Evolutionary conservation across 2,113 vertebrate genomes (phyloP).

Genomic region (Archilochus colubris): DNA sequence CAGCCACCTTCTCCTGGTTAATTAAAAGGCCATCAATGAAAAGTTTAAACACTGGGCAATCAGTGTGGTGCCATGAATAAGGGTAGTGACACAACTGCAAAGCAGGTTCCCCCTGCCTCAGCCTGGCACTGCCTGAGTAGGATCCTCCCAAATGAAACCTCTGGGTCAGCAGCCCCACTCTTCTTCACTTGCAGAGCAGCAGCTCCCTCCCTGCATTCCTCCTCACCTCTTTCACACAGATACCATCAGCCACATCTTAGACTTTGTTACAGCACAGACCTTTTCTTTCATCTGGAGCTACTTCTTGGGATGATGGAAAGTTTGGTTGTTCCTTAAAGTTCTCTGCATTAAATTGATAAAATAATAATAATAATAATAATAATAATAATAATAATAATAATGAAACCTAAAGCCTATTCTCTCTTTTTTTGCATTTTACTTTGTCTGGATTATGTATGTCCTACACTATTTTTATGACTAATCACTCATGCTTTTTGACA

Average conservation of each 20-base stretch:
- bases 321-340: background rate
- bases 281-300: background rate
- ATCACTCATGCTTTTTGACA: background rate
- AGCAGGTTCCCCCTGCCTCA: background rate
- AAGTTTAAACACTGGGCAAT: background rate
- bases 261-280: too few species aligned
- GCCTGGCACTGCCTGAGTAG: background rate
- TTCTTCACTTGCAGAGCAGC: background rate
- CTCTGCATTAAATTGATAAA: background rate
- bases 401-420: background rate
- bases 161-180: background rate
- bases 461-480: background rate
- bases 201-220: background rate
- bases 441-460: background rate
- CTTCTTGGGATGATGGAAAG: background rate
- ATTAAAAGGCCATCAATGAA: background rate
- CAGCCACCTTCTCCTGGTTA: constrained; percentile 1
- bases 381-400: background rate
- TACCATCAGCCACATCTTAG: background rate
- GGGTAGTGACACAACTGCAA: background rate
- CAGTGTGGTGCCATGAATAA: background rate
- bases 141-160: background rate
- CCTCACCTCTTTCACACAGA: background rate
- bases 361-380: background rate
- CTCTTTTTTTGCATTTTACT: background rate